phyloP scores from a whole-genome alignment of 2,113 vertebrate species.

The Paradisaea rubra region DNA sequence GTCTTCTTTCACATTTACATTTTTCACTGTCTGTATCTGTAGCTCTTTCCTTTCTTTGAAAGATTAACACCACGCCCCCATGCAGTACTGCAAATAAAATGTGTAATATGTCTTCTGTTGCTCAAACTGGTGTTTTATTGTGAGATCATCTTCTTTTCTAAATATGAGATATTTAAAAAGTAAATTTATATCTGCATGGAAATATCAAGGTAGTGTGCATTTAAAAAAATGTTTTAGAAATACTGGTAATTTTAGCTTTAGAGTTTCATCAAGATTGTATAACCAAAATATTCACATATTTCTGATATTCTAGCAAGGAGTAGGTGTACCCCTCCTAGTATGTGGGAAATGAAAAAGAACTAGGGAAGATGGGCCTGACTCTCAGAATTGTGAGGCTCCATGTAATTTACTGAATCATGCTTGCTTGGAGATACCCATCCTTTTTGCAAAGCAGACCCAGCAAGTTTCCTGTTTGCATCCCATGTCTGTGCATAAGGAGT shows the following conservation, averaged over 20 bases:
- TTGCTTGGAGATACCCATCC: background rate
- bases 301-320: background rate
- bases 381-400: background rate
- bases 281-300: background rate
- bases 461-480: background rate
- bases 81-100: background rate
- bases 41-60: background rate
- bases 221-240: background rate
- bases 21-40: background rate
- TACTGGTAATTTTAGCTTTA: background rate
- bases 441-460: background rate
- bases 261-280: background rate
- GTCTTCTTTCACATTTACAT: background rate
- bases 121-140: background rate
- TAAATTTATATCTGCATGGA: background rate
- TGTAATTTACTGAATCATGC: background rate
- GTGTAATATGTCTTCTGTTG: accelerated
- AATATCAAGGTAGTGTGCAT: background rate
- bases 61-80: background rate
- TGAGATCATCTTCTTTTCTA: background rate
- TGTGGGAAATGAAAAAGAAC: background rate
- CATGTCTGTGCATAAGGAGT: background rate
- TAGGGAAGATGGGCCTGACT: background rate
- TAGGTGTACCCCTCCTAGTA: background rate
- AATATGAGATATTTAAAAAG: background rate